phyloP scores from a whole-genome alignment of 2,113 vertebrate genomes.

The Apodemus sylvaticus region DNA sequence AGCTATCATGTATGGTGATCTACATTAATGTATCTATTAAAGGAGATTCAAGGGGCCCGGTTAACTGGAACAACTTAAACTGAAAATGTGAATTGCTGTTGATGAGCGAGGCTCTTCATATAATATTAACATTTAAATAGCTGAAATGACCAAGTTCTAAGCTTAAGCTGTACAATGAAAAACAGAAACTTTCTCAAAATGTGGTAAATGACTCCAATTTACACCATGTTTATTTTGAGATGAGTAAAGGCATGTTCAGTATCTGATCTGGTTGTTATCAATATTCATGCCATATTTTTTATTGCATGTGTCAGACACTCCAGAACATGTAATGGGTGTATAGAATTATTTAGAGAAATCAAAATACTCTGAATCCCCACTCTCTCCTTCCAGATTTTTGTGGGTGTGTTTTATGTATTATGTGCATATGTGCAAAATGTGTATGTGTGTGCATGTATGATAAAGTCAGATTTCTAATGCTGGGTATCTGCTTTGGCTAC shows the following conservation, averaged over 20 bases:
- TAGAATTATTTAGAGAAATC: not conserved
- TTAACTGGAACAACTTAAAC: not conserved
- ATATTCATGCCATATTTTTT: not conserved
- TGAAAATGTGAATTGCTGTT: not conserved
- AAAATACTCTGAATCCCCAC: not conserved
- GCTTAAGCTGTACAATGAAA: not conserved
- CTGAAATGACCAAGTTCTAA: not conserved
- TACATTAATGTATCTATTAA: not conserved
- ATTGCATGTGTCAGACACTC: not conserved
- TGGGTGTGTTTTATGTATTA: not conserved
- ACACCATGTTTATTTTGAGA: not conserved
- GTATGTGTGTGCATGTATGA: not conserved
- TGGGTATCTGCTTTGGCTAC: not conserved
- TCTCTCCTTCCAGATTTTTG: not conserved
- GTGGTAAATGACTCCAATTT: slow-evolving; percentile 20
- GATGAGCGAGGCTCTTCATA: slow-evolving; percentile 1
- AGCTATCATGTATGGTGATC: not conserved
- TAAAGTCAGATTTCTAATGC: not conserved
- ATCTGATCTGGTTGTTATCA: not conserved
- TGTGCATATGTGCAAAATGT: not conserved
- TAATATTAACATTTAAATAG: slow-evolving; percentile 1
- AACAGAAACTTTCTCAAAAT: not conserved
- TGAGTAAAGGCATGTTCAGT: not conserved
- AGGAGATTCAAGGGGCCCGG: not conserved
- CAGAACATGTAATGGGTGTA: not conserved